Percentiles rank a stretch among this genome's conserved stretches.
phyloP scores from a whole-genome alignment of 1,140 invertebrate genomes.

The Sarcophaga peregrina region DNA sequence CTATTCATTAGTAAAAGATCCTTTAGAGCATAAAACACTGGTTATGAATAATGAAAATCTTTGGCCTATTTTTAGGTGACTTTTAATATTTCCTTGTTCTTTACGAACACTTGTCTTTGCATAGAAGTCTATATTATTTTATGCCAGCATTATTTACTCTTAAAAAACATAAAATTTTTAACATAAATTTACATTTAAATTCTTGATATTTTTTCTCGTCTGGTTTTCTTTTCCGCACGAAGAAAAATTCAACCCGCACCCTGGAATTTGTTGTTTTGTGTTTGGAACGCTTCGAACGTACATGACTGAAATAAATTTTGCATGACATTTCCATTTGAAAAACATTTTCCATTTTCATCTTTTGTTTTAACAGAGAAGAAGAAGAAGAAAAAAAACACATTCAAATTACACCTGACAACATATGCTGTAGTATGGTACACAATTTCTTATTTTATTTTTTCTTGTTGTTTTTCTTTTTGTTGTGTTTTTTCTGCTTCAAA shows the following conservation, averaged over 20 bases:
- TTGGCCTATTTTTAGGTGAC: too few relatives aligned
- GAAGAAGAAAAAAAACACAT: too few relatives aligned
- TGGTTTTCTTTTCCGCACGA: not conserved
- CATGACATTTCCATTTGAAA: conserved; percentile 47
- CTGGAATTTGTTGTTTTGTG: too few relatives aligned
- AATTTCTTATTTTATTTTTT: too few relatives aligned
- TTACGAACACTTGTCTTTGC: not conserved
- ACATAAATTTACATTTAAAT: not conserved
- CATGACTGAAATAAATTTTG: conserved; percentile 45
- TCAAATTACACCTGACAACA: conserved; percentile 14
- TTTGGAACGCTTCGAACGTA: not conserved
- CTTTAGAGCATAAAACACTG: too few relatives aligned
- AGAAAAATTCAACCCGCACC: not conserved
- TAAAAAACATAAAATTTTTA: not conserved
- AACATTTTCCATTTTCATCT: not conserved
- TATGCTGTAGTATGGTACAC: conserved; percentile 1
- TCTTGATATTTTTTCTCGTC: not conserved
- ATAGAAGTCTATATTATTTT: too few relatives aligned
- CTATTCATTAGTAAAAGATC: too few relatives aligned
- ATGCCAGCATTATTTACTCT: not conserved
- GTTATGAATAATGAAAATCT: too few relatives aligned
- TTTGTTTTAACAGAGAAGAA: not conserved
- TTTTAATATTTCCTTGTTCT: not conserved
- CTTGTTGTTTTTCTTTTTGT: not conserved
- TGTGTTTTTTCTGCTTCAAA: not conserved